Evolutionary conservation across 2,797 vertebrate genomes (phyloP).

Genomic region (Vultur gryphus): DNA sequence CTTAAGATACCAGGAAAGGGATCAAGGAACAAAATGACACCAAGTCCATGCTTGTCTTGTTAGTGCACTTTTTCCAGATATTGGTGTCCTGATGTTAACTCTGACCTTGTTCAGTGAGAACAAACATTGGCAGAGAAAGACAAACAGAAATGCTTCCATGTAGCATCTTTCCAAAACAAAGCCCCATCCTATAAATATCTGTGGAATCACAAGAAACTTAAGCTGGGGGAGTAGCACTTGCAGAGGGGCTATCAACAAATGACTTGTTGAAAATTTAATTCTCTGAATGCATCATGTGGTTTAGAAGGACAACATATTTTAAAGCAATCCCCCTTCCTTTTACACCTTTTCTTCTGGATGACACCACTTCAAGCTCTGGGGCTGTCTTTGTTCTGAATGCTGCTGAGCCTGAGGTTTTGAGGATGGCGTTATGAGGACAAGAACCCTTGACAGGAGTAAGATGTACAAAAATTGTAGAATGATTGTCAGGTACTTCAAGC

Average conservation of each 20-base stretch:
- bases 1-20: neutral
- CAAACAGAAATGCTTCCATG: constrained; percentile 66
- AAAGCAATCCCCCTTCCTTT: constrained; percentile 72
- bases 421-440: constrained; percentile 73
- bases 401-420: constrained; percentile 72
- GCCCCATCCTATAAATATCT: constrained; percentile 70
- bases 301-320: constrained; percentile 79
- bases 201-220: constrained; percentile 75
- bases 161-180: constrained; percentile 71
- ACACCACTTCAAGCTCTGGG: constrained; percentile 58
- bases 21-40: neutral
- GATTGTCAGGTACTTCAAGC: neutral
- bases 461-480: neutral
- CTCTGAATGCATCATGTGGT: constrained; percentile 80
- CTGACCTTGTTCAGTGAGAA: constrained; percentile 66
- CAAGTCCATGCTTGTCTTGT: neutral
- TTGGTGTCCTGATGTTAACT: neutral
- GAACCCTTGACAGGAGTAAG: neutral
- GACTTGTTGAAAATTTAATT: constrained; percentile 83
- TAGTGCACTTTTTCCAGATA: neutral
- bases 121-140: constrained; percentile 31
- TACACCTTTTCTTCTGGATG: constrained; percentile 65
- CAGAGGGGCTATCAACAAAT: constrained; percentile 75
- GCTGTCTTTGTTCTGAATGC: constrained; percentile 69
- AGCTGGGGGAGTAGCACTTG: constrained; percentile 66